phyloP scores from a whole-genome alignment of 2,888 invertebrate genomes.

The Iselma pallidipennis region DNA sequence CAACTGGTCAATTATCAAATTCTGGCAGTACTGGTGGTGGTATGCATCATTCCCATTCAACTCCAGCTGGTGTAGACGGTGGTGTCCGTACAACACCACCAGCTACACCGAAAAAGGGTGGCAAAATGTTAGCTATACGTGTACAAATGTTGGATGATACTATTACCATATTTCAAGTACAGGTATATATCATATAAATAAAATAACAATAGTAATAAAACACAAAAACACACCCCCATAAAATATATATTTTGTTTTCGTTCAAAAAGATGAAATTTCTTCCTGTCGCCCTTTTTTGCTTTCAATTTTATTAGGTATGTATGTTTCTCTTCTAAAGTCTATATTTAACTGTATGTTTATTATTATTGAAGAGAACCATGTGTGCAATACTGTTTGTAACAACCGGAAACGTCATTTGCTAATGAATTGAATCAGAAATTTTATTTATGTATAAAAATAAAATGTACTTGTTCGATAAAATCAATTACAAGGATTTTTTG shows the following conservation, averaged over 20 bases:
- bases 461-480: too few relatives aligned
- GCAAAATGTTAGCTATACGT: slow-evolving; percentile 86
- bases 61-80: slow-evolving; percentile 82
- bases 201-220: too few relatives aligned
- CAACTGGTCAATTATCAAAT: slow-evolving; percentile 53
- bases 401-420: neutral
- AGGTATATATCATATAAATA: slow-evolving; percentile 63
- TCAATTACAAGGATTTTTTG: too few relatives aligned
- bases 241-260: too few relatives aligned
- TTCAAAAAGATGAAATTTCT: too few relatives aligned
- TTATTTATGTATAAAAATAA: neutral
- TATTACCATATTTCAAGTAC: slow-evolving; percentile 89
- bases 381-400: neutral
- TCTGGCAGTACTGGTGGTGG: slow-evolving; percentile 50
- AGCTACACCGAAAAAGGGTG: slow-evolving; percentile 79
- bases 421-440: neutral
- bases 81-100: slow-evolving; percentile 75
- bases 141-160: slow-evolving; percentile 90
- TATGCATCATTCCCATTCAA: slow-evolving; percentile 84
- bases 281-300: too few relatives aligned
- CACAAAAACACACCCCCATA: too few relatives aligned
- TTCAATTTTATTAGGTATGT: too few relatives aligned
- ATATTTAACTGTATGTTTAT: slow-evolving; percentile 6
- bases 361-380: neutral
- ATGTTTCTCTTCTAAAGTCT: slow-evolving; percentile 9